These are phyloP conservation scores for Bombylius discolor DNA, from an alignment of 2,888 invertebrate genomes.

Conservation along the genomic window DNA sequence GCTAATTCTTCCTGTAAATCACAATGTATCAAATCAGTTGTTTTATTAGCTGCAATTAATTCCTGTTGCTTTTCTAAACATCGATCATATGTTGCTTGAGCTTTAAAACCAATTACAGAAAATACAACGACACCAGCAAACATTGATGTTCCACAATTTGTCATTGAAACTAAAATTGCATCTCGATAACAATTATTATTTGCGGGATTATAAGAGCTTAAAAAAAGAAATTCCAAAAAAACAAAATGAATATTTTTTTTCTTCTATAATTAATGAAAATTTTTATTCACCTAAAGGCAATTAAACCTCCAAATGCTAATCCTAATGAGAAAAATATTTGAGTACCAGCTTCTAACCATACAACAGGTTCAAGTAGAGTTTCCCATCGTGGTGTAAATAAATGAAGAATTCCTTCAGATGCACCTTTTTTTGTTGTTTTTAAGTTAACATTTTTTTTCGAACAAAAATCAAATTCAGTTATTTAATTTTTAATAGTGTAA, in stretches of 20 bases:
- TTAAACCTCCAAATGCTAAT: constrained; percentile 87
- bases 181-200: constrained; percentile 94
- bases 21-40: constrained; percentile 60
- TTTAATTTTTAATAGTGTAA: no score
- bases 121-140: constrained; percentile 95
- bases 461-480: no score
- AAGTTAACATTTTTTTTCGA: background rate
- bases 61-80: constrained; percentile 36
- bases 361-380: constrained; percentile 80
- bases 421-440: constrained; percentile 19
- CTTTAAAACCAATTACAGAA: constrained; percentile 85
- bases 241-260: no score
- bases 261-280: background rate
- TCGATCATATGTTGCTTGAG: constrained; percentile 34
- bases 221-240: background rate
- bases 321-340: constrained; percentile 96
- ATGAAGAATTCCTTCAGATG: constrained; percentile 67
- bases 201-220: constrained; percentile 80
- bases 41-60: constrained; percentile 44
- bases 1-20: constrained; percentile 76
- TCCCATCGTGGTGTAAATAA: constrained; percentile 89
- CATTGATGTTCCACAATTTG: constrained; percentile 91
- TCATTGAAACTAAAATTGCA: constrained; percentile 81
- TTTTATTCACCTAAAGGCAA: constrained; percentile 60
- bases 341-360: constrained; percentile 95